Percentiles rank a stretch among this genome's conserved stretches.
These are phyloP conservation scores for Formica selysi DNA, from an alignment of 1,140 invertebrate species.

Conservation along the genomic window DNA sequence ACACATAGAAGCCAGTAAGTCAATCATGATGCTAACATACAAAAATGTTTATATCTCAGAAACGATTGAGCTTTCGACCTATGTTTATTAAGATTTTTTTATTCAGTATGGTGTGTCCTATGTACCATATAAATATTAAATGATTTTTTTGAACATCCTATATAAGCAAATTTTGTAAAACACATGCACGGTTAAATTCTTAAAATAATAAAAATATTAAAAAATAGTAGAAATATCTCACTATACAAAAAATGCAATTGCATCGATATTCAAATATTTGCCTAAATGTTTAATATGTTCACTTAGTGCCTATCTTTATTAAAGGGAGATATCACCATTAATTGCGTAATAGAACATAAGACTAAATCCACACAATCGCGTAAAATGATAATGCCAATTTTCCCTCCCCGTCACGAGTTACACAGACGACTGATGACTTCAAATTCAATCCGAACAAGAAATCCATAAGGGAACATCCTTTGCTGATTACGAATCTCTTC, in stretches of 20 bases:
- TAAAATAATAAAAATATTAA: background rate
- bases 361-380: background rate
- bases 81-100: too few species aligned
- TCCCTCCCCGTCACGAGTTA: conserved; percentile 74
- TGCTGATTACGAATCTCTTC: conserved; percentile 80
- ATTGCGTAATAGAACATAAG: background rate
- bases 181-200: background rate
- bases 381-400: conserved; percentile 66
- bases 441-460: conserved; percentile 86
- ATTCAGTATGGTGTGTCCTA: too few species aligned
- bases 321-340: background rate
- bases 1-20: too few species aligned
- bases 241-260: background rate
- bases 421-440: conserved; percentile 75
- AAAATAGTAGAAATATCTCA: background rate
- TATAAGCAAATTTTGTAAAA: background rate
- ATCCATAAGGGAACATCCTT: conserved; percentile 85
- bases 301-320: background rate
- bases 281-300: background rate
- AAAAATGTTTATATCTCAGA: too few species aligned
- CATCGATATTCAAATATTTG: background rate
- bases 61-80: too few species aligned
- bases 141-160: background rate
- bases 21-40: too few species aligned
- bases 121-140: too few species aligned